A percentile compares a stretch with the other conserved stretches of the same genome.
Conservation (phyloP, 1,140 invertebrate genomes). For the Bombus confusus region DNA sequence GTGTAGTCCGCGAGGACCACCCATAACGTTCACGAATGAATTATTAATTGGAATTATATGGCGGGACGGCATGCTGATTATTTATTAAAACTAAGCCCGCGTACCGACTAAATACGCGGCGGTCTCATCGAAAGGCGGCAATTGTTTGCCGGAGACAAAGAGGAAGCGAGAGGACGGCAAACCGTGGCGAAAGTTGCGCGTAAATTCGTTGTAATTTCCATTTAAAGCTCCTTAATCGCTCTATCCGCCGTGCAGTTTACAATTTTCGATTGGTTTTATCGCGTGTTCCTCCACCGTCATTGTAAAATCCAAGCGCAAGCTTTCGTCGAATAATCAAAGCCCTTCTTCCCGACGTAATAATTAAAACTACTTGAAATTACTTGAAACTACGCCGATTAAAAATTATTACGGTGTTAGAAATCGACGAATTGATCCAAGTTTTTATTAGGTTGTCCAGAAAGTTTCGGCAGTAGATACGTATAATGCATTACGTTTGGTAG, state of each 20-base stretch:
- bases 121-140: background rate
- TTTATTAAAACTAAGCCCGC: constrained; percentile 45
- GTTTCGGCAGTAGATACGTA: too few relatives aligned
- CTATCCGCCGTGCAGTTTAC: background rate
- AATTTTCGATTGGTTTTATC: background rate
- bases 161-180: background rate
- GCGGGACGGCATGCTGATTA: constrained; percentile 16
- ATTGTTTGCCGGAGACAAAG: constrained; percentile 2
- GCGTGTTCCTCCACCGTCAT: background rate
- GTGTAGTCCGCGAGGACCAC: constrained; percentile 39
- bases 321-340: background rate
- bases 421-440: background rate
- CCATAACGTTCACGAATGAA: constrained; percentile 63
- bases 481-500: too few relatives aligned
- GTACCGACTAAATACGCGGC: constrained; percentile 1
- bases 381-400: too few relatives aligned
- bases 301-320: background rate
- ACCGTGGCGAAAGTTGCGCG: background rate
- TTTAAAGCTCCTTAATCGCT: constrained; percentile 8
- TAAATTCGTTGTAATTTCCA: constrained; percentile 14
- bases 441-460: background rate
- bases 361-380: background rate
- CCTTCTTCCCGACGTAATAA: background rate
- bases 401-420: background rate
- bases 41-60: constrained; percentile 69